Conservation (phyloP, 2,888 invertebrate species). For the Drosophila kanekoi region DNA sequence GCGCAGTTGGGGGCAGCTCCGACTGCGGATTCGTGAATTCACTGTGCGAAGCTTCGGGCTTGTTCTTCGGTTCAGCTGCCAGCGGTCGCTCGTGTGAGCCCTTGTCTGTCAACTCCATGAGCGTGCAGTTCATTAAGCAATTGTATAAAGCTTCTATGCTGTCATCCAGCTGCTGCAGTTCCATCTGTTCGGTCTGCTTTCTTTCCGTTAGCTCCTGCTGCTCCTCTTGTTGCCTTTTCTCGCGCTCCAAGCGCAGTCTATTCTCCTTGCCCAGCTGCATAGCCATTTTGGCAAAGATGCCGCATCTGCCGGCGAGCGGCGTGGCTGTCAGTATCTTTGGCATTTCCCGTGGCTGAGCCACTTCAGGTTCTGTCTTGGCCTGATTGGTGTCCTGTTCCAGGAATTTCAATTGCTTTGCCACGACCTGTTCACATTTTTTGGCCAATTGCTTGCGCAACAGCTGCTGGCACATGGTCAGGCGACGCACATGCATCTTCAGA, state of each 20-base stretch:
- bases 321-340: not conserved
- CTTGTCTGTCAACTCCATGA: slow-evolving; percentile 13
- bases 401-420: slow-evolving; percentile 25
- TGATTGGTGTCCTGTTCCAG: slow-evolving; percentile 7
- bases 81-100: not conserved
- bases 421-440: slow-evolving; percentile 25
- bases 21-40: not conserved
- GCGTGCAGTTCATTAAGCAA: slow-evolving; percentile 38
- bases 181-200: not conserved
- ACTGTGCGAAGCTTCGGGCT: not conserved
- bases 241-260: slow-evolving; percentile 2
- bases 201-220: not conserved
- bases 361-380: not conserved
- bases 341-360: not conserved
- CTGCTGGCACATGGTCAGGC: slow-evolving; percentile 21
- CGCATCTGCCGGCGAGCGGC: not conserved
- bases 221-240: not conserved
- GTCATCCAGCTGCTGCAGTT: not conserved
- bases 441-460: slow-evolving; percentile 29
- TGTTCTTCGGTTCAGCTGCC: not conserved
- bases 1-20: not conserved
- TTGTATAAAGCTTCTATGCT: slow-evolving; percentile 28
- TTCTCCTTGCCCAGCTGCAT: slow-evolving; percentile 29
- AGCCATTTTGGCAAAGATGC: slow-evolving; percentile 28
- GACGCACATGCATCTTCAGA: slow-evolving; percentile 31